Conservation (phyloP, 2,888 invertebrate genomes). For the Lochmaea capreae region DNA sequence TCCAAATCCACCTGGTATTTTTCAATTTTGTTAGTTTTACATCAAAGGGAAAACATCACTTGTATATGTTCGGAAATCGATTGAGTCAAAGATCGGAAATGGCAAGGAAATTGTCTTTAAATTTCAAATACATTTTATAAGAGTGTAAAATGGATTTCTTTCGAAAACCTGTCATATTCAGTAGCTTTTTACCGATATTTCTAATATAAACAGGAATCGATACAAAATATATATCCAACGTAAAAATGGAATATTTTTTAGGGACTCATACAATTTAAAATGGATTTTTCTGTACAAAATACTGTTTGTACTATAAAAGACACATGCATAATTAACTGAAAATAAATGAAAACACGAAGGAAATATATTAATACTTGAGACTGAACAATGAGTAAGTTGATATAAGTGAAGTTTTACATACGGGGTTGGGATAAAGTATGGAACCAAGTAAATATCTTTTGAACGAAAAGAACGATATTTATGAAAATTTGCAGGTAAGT, state of each 20-base stretch:
- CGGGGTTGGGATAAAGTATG: too few relatives aligned
- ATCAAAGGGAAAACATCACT: not conserved
- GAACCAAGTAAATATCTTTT: too few relatives aligned
- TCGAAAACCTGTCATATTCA: conserved; percentile 4
- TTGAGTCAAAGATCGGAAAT: not conserved
- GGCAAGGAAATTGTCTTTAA: conserved; percentile 6
- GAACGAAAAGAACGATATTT: too few relatives aligned
- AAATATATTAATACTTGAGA: too few relatives aligned
- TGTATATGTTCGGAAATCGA: conserved; percentile 1
- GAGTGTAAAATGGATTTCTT: not conserved
- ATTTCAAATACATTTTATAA: conserved; percentile 4
- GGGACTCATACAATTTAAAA: not conserved
- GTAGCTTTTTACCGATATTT: not conserved
- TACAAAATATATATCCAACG: not conserved
- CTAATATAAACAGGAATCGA: not conserved
- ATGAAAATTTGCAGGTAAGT: too few relatives aligned
- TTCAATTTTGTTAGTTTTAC: not conserved
- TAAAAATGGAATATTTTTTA: not conserved
- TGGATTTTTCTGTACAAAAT: not conserved
- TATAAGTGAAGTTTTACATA: too few relatives aligned
- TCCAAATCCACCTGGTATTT: not conserved
- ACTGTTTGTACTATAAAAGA: too few relatives aligned
- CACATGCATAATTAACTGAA: too few relatives aligned
- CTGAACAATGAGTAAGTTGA: too few relatives aligned
- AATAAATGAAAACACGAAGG: too few relatives aligned